These are phyloP conservation scores for Oryzias javanicus DNA, from an alignment of 2,113 vertebrate species.

Conservation along the genomic window DNA sequence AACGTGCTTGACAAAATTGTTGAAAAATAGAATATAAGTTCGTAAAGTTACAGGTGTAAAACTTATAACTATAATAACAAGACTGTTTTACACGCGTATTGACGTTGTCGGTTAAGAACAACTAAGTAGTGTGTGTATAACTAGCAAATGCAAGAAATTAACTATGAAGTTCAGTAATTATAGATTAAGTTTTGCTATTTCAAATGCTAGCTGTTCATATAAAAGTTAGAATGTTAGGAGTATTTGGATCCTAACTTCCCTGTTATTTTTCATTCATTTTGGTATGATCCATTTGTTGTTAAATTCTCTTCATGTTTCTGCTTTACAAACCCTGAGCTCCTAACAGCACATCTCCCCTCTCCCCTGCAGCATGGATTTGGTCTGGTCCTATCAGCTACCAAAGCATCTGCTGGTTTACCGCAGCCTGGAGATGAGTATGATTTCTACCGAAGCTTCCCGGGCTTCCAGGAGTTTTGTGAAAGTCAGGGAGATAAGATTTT, in stretches of 20 bases:
- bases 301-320: not conserved
- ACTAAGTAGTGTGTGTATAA: not conserved
- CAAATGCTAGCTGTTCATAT: no score
- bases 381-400: slow-evolving; percentile 86
- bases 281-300: not conserved
- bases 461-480: slow-evolving; percentile 87
- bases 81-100: not conserved
- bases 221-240: no score
- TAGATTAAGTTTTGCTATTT: no score
- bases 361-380: slow-evolving; percentile 85
- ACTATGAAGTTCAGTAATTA: no score
- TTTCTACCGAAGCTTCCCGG: slow-evolving; percentile 92
- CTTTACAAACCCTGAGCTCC: not conserved
- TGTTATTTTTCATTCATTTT: no score
- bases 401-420: slow-evolving; percentile 85
- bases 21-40: not conserved
- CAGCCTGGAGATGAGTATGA: slow-evolving; percentile 92
- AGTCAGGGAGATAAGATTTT: slow-evolving; percentile 85
- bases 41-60: not conserved
- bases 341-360: not conserved
- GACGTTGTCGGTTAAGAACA: rapidly evolving
- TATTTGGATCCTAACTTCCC: no score
- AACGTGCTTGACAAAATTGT: slow-evolving; percentile 43
- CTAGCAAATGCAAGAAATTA: not conserved
- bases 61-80: not conserved